Conservation (phyloP, 1,140 invertebrate species). For the Uloborus diversus region DNA sequence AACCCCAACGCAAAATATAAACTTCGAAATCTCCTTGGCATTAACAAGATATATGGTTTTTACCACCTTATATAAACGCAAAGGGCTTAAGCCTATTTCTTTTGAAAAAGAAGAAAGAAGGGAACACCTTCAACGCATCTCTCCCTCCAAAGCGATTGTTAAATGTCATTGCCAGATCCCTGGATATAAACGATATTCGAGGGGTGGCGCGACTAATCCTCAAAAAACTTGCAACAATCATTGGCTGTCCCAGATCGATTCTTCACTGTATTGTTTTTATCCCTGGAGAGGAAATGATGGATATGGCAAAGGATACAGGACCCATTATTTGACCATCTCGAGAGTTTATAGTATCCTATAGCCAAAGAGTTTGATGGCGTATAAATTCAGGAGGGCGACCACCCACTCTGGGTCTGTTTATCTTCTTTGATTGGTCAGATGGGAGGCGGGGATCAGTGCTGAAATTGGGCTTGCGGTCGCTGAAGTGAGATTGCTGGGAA, state of each 20-base stretch:
- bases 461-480: no score
- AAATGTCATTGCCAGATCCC: constrained; percentile 52
- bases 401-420: not conserved
- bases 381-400: not conserved
- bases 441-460: not conserved
- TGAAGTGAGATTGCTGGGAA: no score
- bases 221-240: constrained; percentile 50
- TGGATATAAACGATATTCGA: constrained; percentile 41
- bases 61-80: no score
- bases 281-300: constrained; percentile 7
- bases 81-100: no score
- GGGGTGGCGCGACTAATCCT: not conserved
- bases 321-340: constrained; percentile 45
- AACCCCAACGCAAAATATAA: no score
- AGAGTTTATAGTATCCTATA: constrained; percentile 22
- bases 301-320: constrained; percentile 16
- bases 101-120: no score
- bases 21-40: no score
- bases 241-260: constrained; percentile 1
- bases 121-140: no score
- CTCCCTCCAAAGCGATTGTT: constrained; percentile 44
- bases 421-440: constrained; percentile 20
- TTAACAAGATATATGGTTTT: no score
- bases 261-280: not conserved
- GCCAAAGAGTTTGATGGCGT: not conserved